Base-by-base conservation (phyloP, 2,113 vertebrate species). In the Merops nubicus region DNA sequence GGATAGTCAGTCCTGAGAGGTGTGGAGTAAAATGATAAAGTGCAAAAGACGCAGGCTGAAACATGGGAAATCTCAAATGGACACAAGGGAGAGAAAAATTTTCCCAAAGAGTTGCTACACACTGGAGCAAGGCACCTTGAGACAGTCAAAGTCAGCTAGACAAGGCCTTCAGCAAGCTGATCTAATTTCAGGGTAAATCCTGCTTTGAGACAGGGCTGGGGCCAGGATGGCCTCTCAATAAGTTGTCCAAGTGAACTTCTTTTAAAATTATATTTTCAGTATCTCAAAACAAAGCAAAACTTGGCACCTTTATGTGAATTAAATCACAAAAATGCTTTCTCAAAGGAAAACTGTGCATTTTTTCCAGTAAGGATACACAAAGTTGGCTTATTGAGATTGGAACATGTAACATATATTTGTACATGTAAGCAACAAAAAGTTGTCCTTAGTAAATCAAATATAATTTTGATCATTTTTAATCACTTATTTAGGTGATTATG, bases 401-500 rank as follows among this genome's bases (percentile, higher is more conserved):
- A 84, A 74, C 63, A 77, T 0, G 0, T 38, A 91, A 59, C 12
- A 68, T 29, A n/a, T 76, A 88, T 53, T 87, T 17, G 63, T 18
- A 70, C 10, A n/a, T 45, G 5, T 51, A 74, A 92, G 40, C 56
- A 91, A 85, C 31, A 89, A 80, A 74, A 78, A 22, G 23, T 11
- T 85, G 1, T 80, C 42, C 92, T 80, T 48, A 68, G 23, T n/a
- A 88, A 36, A 83, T 62, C 16, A 69, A 75, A 11, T 53, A 81
- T 63, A 54, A 93, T 31, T 69, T 45, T 63, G 33, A 88, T 73
- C 11, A 69, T 53, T 85, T 93, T 89, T 93, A 70, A 96, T 91
- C 81, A 96, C 47, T 89, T 40, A 54, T 81, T 92, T 92, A 89
- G 64, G 54, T 88, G 88, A 92, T 86, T 76, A 90, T 12, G n/a